Conservation (phyloP, 2,113 vertebrate genomes). For the Catagonus wagneri region DNA sequence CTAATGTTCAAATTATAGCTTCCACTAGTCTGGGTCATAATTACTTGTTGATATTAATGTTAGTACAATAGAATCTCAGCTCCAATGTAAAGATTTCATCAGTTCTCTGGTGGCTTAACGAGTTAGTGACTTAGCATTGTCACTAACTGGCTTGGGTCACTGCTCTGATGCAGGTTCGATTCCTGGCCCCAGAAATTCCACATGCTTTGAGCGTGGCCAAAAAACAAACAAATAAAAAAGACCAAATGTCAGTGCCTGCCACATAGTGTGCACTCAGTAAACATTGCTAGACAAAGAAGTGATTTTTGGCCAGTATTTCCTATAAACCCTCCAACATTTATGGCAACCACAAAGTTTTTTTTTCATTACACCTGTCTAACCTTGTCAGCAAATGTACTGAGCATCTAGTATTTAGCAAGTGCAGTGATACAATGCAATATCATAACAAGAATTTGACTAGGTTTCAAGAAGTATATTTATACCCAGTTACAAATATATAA, state of each 20-base stretch:
- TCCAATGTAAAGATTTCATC: neutral
- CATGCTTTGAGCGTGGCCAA: no score
- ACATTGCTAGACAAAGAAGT: slow-evolving; percentile 32
- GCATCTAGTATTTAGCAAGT: neutral
- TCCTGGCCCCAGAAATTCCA: no score
- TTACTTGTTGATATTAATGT: neutral
- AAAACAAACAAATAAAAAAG: neutral
- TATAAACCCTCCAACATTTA: neutral
- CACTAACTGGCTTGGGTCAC: no score
- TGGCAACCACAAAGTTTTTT: neutral
- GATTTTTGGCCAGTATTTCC: neutral
- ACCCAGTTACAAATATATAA: neutral
- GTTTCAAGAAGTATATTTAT: neutral
- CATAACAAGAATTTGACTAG: neutral
- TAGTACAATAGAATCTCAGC: neutral
- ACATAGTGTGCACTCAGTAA: neutral
- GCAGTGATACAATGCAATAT: neutral
- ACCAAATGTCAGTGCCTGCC: neutral
- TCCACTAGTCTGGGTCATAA: neutral
- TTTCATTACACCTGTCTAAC: neutral
- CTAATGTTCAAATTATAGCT: neutral
- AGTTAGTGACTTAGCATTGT: no score
- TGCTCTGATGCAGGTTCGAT: no score
- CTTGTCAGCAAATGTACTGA: slow-evolving; percentile 26
- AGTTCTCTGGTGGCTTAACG: no score